Evolutionary conservation across 92 coral and sea anemone species (phyloP), one percentile per base, ranked within the genome.

Genomic region (Parazoanthus atlanticus): DNA sequence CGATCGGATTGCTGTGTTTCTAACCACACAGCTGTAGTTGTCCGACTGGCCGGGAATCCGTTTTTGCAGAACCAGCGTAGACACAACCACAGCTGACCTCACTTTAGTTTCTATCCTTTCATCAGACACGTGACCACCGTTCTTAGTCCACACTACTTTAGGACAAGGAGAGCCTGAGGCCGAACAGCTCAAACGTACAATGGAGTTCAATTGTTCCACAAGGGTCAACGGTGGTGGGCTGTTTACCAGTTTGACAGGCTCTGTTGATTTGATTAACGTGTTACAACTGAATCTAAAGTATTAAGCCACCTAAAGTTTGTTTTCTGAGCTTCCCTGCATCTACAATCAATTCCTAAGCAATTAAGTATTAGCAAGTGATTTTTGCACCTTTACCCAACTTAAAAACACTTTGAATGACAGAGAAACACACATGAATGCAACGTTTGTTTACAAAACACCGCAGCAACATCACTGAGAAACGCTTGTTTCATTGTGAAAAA

Each of bases 91-190:
- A 77, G 1, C 6, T 46, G 58, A 46, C 61, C 21, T 77, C 61
- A 43, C 19, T 77, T 41, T 30, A n/a, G 81, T 77, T 43, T 77
- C 81, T 40, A 77, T 41, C 25, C 21, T 25, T 30, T 13, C 64
- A 0, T 43, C 81, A 41, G 81, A 41, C 65, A 77, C 32, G 81
- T 43, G 81, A 77, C 61, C 2, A 16, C 65, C 64, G n/a, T 77
- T 77, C 32, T 43, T 46, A 13, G 81, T 46, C 81, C 81, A 77
- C 64, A 21, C 11, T 25, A 43, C 10, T n/a, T 56, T 77, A 3
- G 64, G 81, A 41, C 13, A 64, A 43, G 81, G 81, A n/a, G 61
- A 54, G 19, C 81, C 81, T 25, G 81, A 77, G 19, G 81, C 81
- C 47, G 81, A 54, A 58, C 81, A 77, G 34, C 12, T 41, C 28